Base-by-base conservation (phyloP, 1,140 invertebrate species). In the Sitodiplosis mosellana region DNA sequence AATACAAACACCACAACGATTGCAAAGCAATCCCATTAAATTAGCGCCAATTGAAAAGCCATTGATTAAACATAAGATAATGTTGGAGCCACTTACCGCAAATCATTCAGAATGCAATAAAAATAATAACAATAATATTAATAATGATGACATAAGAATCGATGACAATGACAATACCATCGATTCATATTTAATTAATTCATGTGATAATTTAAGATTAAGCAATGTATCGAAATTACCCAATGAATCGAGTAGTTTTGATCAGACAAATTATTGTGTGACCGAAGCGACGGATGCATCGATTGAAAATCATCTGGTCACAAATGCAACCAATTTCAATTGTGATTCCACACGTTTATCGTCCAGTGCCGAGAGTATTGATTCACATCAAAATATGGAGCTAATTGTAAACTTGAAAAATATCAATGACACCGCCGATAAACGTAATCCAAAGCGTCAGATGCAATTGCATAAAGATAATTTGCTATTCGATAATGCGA, bases 391-490 rank as follows among this genome's bases (percentile, higher is more conserved):
- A 38, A 38, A 17, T 3, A 38, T 17, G 36, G 36, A 27, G 27
- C 3, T 27, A 10, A 27, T 27, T 10, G 27, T 27, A 10, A 27
- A 27, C 27, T 27, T 27, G 27, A 27, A 27, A 27, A 27, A 27
- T 27, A 27, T 27, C 27, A 43, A 18, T 34, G 55, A 60, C 38
- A 61, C 59, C 0, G 54, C 52, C 33, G 42, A 49, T 14, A 57
- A 60, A n/a, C 49, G 45, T 11, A 63, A 56, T 49, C 45, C 63
- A 1, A 64, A 64, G 48, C 55, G 61, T 0, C 60, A 61, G 47
- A 60, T 63, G 50, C 59, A 61, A 5, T 40, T 64, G 7, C 59
- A 61, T n/a, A 58, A 60, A 33, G 61, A 64, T 51, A 62, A 64
- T 38, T 63, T 64, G 20, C 46, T 64, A 11, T 64, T 63, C 33